Conservation (phyloP, 2,113 vertebrate genomes). For the Gambusia holbrooki region DNA sequence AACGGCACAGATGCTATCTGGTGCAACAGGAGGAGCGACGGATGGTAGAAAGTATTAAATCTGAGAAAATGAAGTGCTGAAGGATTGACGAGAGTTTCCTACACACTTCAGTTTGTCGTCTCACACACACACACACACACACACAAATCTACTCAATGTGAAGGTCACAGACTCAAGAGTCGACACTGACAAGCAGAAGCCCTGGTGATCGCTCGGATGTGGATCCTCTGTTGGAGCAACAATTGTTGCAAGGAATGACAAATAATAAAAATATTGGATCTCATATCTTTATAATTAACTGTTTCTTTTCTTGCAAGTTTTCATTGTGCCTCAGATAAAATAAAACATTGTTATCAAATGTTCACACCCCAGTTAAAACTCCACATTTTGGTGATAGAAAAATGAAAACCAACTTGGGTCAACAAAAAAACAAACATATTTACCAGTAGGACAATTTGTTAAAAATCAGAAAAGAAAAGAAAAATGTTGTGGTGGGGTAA, state of each 20-base stretch:
- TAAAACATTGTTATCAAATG: slow-evolving; percentile 3
- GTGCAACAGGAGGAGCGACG: neutral
- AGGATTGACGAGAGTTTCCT: neutral
- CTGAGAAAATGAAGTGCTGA: neutral
- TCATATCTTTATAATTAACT: slow-evolving; percentile 4
- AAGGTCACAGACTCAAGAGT: neutral
- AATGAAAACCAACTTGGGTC: too few species aligned
- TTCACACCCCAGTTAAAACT: neutral
- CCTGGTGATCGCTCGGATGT: neutral
- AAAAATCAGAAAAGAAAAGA: neutral
- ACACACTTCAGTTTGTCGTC: neutral
- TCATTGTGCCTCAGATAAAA: slow-evolving; percentile 16
- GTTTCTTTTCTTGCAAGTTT: neutral
- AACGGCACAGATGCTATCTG: neutral
- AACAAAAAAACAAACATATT: neutral
- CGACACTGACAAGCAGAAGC: too few species aligned
- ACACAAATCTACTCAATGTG: neutral
- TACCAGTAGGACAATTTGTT: neutral
- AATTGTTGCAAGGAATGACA: neutral
- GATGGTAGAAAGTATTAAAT: neutral
- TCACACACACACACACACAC: neutral
- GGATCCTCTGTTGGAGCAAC: neutral
- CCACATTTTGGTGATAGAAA: too few species aligned
- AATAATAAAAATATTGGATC: neutral
- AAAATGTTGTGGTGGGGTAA: neutral